A percentile compares a stretch with the other conserved stretches of the same genome.
Evolutionary conservation across 2,113 vertebrate species (phyloP).

Genomic region (Anseranas semipalmata): DNA sequence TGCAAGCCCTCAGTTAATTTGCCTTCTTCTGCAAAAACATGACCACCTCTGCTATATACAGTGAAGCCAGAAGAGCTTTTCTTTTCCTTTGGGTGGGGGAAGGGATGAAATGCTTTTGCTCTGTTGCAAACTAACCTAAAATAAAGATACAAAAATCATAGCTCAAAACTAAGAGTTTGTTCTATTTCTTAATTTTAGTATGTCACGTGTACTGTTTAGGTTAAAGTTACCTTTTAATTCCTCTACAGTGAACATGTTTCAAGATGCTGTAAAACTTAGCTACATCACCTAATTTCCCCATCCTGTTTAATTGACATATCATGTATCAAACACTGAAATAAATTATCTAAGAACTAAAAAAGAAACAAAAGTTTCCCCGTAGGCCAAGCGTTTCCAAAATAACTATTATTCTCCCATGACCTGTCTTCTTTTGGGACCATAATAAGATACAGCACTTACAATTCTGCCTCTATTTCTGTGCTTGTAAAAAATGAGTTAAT

Average conservation of each 20-base stretch:
- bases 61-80: not conserved
- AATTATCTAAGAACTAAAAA: too few species aligned
- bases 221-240: not conserved
- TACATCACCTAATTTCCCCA: not conserved
- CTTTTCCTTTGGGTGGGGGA: not conserved
- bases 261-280: not conserved
- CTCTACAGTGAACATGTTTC: not conserved
- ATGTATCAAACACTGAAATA: too few species aligned
- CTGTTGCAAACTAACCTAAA: not conserved
- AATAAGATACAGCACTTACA: not conserved
- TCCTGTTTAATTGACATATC: not conserved
- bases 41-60: not conserved
- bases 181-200: not conserved
- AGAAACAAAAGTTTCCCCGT: not conserved
- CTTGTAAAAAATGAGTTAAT: not conserved
- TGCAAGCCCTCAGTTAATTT: not conserved
- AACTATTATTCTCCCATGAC: not conserved
- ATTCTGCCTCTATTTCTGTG: not conserved
- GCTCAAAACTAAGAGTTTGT: not conserved
- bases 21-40: not conserved
- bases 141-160: not conserved
- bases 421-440: fast-evolving
- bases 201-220: not conserved
- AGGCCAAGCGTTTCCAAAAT: not conserved
- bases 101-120: not conserved